phyloP scores from a whole-genome alignment of 2,888 invertebrate species.

The Leucoptera coffeella region DNA sequence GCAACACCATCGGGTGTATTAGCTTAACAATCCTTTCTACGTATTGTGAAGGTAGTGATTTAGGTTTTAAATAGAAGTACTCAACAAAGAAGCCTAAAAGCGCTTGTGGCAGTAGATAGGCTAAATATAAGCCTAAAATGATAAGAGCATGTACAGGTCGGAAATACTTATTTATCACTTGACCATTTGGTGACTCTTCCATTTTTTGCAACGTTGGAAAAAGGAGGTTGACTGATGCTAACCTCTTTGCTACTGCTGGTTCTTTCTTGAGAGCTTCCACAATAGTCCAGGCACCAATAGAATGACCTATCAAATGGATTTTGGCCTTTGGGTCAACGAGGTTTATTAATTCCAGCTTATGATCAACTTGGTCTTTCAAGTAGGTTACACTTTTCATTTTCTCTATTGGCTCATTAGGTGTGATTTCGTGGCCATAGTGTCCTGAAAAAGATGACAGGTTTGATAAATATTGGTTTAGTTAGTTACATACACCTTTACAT shows the following conservation, averaged over 20 bases:
- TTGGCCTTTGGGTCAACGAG: constrained; percentile 65
- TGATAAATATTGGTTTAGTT: neutral
- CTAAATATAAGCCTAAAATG: constrained; percentile 30
- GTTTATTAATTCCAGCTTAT: constrained; percentile 73
- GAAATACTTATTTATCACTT: constrained; percentile 57
- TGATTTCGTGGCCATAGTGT: constrained; percentile 63
- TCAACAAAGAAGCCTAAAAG: constrained; percentile 45
- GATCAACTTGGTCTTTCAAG: constrained; percentile 71
- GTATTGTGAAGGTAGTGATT: constrained; percentile 42
- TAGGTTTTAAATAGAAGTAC: constrained; percentile 45
- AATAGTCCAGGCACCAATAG: constrained; percentile 82
- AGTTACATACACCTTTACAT: too few species aligned
- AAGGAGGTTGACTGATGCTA: constrained; percentile 64
- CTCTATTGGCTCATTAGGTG: too few species aligned
- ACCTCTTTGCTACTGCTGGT: constrained; percentile 40
- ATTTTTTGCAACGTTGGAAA: constrained; percentile 87
- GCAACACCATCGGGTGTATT: constrained; percentile 51
- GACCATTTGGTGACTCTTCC: constrained; percentile 69
- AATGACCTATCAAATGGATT: constrained; percentile 82
- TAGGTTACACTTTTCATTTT: too few species aligned
- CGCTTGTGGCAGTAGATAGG: constrained; percentile 44
- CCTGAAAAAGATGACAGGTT: too few species aligned
- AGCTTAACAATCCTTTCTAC: constrained; percentile 47
- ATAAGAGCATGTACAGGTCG: constrained; percentile 20
- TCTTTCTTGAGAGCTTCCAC: constrained; percentile 63